These are phyloP conservation scores for Chrysina gloriosa DNA, from an alignment of 2,888 invertebrate species.

Conservation along the genomic window DNA sequence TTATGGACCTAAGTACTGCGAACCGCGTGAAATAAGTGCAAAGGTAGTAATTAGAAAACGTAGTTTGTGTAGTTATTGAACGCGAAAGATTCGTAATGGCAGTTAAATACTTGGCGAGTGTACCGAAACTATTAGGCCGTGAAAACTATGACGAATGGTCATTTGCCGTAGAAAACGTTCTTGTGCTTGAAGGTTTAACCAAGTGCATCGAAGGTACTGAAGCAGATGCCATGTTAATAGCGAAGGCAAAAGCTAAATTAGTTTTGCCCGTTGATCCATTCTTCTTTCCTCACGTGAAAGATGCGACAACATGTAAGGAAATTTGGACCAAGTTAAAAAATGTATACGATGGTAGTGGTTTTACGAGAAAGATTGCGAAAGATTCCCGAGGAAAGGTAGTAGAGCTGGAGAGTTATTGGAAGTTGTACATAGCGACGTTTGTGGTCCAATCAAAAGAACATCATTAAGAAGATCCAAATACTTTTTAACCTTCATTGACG, in stretches of 20 bases:
- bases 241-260: conserved; percentile 17
- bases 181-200: conserved; percentile 8
- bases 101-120: background rate
- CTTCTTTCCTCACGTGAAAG: conserved; percentile 47
- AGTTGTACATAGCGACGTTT: too few relatives aligned
- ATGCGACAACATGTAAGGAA: conserved; percentile 44
- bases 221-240: background rate
- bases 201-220: background rate
- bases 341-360: conserved; percentile 49
- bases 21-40: too few relatives aligned
- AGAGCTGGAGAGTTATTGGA: too few relatives aligned
- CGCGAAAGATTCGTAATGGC: too few relatives aligned
- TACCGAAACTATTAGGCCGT: conserved; percentile 4
- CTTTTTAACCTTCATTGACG: background rate
- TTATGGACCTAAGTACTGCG: too few relatives aligned
- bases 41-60: too few relatives aligned
- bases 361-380: conserved; percentile 45
- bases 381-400: too few relatives aligned
- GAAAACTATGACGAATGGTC: conserved; percentile 10
- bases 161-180: background rate
- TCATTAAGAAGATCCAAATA: background rate
- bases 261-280: background rate
- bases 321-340: conserved; percentile 48
- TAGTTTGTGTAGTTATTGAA: too few relatives aligned
- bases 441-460: too few relatives aligned